A percentile compares a stretch with the other conserved stretches of the same genome.
phyloP scores from a whole-genome alignment of 2,113 vertebrate genomes.

The Acinonyx jubatus region DNA sequence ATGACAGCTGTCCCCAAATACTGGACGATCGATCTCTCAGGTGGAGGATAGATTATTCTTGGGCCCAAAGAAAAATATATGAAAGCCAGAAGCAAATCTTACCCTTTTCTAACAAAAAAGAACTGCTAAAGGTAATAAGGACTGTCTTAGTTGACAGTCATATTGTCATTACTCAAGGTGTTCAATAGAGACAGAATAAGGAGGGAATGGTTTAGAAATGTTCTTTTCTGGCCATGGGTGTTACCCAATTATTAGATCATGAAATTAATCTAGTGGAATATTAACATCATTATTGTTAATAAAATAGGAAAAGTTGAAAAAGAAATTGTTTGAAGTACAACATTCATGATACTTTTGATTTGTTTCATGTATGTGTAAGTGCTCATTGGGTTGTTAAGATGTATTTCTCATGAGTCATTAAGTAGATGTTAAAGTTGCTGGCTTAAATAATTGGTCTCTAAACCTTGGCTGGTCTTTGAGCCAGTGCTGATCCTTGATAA shows the following conservation, averaged over 20 bases:
- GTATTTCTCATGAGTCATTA: background rate
- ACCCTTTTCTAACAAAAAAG: background rate
- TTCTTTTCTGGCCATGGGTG: background rate
- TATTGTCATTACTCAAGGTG: background rate
- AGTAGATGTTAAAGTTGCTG: background rate
- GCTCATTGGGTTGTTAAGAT: background rate
- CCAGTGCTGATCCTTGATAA: background rate
- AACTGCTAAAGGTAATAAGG: background rate
- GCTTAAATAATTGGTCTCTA: background rate
- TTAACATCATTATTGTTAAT: background rate
- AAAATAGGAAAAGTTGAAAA: conserved; percentile 1
- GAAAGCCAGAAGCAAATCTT: background rate
- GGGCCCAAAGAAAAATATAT: background rate
- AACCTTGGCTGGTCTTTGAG: background rate
- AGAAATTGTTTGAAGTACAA: background rate
- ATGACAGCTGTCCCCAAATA: background rate
- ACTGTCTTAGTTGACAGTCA: background rate
- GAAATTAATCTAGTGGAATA: background rate
- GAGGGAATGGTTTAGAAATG: background rate
- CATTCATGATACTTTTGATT: background rate
- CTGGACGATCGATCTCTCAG: background rate
- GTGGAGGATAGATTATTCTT: background rate
- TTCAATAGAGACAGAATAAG: background rate
- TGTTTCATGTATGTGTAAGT: background rate
- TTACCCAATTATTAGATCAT: background rate